phyloP scores from a whole-genome alignment of 2,797 vertebrate genomes.

The Anguilla megastoma region DNA sequence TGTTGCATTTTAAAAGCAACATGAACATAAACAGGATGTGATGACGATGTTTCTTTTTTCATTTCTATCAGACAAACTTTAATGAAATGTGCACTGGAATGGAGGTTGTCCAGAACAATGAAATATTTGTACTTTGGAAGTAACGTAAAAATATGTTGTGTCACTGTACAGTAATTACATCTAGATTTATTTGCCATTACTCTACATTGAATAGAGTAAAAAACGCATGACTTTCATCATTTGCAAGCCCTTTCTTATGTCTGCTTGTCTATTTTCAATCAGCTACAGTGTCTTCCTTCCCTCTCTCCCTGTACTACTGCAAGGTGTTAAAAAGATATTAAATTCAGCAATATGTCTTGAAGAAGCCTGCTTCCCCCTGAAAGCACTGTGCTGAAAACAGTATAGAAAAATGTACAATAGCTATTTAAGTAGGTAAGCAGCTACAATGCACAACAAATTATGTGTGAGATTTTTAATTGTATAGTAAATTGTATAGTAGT shows the following conservation, averaged over 20 bases:
- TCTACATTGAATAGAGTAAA: neutral
- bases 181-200: neutral
- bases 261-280: neutral
- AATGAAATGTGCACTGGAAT: too few species aligned
- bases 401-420: neutral
- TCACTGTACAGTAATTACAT: too few species aligned
- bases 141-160: too few species aligned
- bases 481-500: too few species aligned
- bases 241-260: neutral
- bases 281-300: neutral
- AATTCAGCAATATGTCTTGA: neutral
- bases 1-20: too few species aligned
- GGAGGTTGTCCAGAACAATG: too few species aligned
- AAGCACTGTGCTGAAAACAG: neutral
- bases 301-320: neutral
- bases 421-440: neutral
- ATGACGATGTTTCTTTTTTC: too few species aligned
- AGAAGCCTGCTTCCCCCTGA: neutral
- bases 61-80: too few species aligned
- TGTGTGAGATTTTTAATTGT: constrained; percentile 13
- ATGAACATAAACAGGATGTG: too few species aligned
- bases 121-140: too few species aligned
- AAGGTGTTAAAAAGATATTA: neutral
- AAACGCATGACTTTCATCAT: neutral
- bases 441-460: neutral